phyloP scores from a whole-genome alignment of 2,888 invertebrate species.

The Ganaspis brasiliensis region DNA sequence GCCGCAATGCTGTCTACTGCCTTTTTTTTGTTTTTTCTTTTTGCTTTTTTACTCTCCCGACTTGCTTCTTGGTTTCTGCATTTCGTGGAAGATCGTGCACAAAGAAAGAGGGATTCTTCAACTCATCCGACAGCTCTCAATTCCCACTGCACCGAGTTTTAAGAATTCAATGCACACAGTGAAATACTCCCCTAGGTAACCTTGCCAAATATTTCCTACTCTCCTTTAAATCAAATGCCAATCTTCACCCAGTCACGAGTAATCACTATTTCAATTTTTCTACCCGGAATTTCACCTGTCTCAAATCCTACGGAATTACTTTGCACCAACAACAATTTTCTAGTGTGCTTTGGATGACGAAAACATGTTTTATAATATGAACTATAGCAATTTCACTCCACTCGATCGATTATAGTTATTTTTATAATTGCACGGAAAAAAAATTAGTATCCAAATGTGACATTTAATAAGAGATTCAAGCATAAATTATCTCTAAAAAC shows the following conservation, averaged over 20 bases:
- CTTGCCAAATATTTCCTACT: constrained; percentile 14
- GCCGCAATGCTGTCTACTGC: constrained; percentile 13
- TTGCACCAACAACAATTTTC: no score
- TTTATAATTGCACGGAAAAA: no score
- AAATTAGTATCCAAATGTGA: no score
- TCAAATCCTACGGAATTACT: background rate
- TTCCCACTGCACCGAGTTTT: constrained; percentile 23
- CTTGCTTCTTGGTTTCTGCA: background rate
- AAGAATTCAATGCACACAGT: constrained; percentile 4
- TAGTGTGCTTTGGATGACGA: no score
- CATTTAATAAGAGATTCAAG: no score
- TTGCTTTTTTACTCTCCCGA: no score
- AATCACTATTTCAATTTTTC: background rate
- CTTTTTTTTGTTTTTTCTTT: constrained; percentile 19
- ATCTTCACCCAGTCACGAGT: background rate
- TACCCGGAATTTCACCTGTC: background rate
- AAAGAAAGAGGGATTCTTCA: constrained; percentile 36
- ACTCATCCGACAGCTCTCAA: constrained; percentile 28
- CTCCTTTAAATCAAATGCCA: background rate
- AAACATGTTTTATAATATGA: no score
- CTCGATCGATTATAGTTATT: no score
- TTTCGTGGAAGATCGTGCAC: constrained; percentile 33
- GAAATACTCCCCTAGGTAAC: constrained; percentile 9
- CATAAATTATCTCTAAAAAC: no score
- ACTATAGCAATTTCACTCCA: no score